Evolutionary conservation across 2,113 vertebrate species (phyloP).

Genomic region (Peromyscus maniculatus): DNA sequence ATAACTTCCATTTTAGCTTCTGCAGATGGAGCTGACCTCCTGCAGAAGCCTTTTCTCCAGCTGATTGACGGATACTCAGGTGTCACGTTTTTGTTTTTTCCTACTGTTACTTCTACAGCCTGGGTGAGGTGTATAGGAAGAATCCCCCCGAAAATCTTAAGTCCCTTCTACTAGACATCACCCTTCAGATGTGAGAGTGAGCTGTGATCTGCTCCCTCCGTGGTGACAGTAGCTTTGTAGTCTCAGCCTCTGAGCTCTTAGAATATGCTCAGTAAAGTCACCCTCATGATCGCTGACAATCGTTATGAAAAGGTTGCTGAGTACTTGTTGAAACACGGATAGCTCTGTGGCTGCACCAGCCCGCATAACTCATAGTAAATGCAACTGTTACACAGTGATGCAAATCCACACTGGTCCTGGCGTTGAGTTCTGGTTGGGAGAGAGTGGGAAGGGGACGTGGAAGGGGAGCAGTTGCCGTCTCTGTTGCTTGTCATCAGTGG

Average conservation of each 20-base stretch:
- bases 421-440: background rate
- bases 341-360: background rate
- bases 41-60: background rate
- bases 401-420: background rate
- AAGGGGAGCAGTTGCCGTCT: background rate
- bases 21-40: background rate
- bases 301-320: background rate
- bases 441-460: conserved; percentile 13
- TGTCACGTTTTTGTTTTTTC: background rate
- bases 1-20: background rate
- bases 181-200: background rate
- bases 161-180: background rate
- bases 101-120: background rate
- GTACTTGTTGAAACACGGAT: conserved; percentile 17
- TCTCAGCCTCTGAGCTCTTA: background rate
- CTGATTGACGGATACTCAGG: background rate
- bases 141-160: background rate
- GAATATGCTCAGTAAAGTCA: background rate
- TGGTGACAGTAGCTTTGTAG: background rate
- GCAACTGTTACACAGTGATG: background rate
- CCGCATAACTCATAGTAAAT: background rate
- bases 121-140: background rate
- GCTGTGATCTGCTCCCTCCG: background rate
- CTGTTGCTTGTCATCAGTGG: conserved; percentile 73
- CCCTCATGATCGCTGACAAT: background rate